phyloP scores from a whole-genome alignment of 2,113 vertebrate genomes.

The Ctenomys sociabilis region DNA sequence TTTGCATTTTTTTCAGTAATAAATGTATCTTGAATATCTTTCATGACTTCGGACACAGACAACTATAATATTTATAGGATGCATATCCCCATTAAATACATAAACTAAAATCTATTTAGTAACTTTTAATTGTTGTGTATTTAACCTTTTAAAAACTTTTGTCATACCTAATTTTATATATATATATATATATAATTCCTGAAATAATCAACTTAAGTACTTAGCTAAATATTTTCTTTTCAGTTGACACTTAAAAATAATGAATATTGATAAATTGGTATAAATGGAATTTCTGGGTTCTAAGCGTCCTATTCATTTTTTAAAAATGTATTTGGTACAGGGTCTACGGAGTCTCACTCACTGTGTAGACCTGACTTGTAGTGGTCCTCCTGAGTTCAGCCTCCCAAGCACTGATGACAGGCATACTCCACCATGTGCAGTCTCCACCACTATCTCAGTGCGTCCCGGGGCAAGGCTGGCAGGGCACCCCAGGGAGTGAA shows the following conservation, averaged over 20 bases:
- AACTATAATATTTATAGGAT: neutral
- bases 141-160: neutral
- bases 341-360: too few species aligned
- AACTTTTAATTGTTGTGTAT: neutral
- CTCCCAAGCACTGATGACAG: too few species aligned
- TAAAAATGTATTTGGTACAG: neutral
- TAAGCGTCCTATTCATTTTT: neutral
- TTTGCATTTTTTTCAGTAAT: constrained; percentile 38
- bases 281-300: neutral
- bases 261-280: neutral
- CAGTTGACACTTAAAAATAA: neutral
- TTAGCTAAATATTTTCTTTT: constrained; percentile 30
- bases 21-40: constrained; percentile 29
- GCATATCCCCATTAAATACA: neutral
- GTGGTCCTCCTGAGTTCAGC: too few species aligned
- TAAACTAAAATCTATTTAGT: neutral
- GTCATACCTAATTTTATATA: neutral
- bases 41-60: neutral
- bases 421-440: too few species aligned
- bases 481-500: too few species aligned
- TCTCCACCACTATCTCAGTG: too few species aligned
- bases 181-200: neutral
- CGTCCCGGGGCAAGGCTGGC: too few species aligned
- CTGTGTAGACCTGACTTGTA: too few species aligned
- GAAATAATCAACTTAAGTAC: neutral